Evolutionary conservation across 1,140 invertebrate species (phyloP), one percentile per base, ranked within the genome.

Genomic region (Papilio dardanus): DNA sequence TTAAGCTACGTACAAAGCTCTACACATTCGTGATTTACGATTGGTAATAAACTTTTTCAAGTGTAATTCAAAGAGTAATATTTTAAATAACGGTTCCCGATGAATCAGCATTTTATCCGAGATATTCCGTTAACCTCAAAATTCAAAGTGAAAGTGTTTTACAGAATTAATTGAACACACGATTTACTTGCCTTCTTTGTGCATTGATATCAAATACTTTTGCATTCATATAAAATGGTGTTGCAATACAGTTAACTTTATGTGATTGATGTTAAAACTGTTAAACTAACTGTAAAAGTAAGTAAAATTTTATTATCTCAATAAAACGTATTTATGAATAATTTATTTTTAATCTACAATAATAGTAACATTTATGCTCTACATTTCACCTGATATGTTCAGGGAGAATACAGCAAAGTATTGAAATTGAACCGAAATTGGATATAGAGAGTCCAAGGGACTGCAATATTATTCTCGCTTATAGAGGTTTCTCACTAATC

Each of bases 141-240:
- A 81, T 76, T 81, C 69, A 73, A 75, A 86, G 87, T 86, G 87
- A 88, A 88, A 88, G 87, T 82, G 79, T 71, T 76, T 65, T 74
- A 69, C 68, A 77, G 81, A 79, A 82, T 81, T 81, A 83, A 86
- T 80, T 37, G 76, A 74, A 73, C 81, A 73, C 77, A 76, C 82
- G 79, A 79, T 79, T 79, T 74, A 74, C 68, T 50, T 78, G 77
- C 42, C 35, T 54, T 54, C 50, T 58, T 58, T 58, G 54, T 58
- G 54, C 54, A 58, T 28, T 58, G 54, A 58, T 28, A 58, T 21
- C 2, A 58, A 58, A 58, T 58, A 12, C 19, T 58, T n/a, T 58
- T 58, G 54, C 54, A 58, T 58, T 58, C 21, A 58, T 28, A 58
- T 8, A 28, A 24, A 58, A 58, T 28, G 24, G 21, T 24, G 54